These are phyloP conservation scores for Hirudinaria manillensis DNA, from an alignment of 2,888 invertebrate genomes.

Conservation along the genomic window DNA sequence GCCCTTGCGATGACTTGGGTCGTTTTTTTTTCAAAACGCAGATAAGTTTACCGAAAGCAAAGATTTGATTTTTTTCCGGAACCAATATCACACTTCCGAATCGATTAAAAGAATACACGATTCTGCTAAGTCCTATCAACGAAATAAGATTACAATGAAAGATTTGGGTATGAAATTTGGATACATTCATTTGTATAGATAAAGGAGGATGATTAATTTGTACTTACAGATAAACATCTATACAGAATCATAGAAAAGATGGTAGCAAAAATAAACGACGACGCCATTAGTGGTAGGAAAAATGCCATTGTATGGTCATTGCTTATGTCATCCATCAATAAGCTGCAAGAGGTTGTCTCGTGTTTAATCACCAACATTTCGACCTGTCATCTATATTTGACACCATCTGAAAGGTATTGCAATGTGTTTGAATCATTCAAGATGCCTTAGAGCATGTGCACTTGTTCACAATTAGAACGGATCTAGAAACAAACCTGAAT, in stretches of 20 bases:
- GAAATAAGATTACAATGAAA: constrained; percentile 1
- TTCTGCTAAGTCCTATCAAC: not conserved
- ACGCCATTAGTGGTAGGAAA: constrained; percentile 12
- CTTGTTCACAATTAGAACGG: not conserved
- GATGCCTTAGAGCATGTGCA: not conserved
- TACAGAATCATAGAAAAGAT: constrained; percentile 11
- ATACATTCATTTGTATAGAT: not conserved
- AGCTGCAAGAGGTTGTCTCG: not conserved
- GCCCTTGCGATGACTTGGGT: no score
- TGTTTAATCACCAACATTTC: not conserved
- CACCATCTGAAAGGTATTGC: constrained; percentile 17
- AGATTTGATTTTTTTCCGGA: no score
- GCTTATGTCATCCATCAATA: constrained; percentile 2
- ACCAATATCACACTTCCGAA: not conserved
- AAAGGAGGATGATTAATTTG: not conserved
- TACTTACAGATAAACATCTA: not conserved
- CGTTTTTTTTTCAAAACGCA: no score
- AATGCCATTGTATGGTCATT: constrained; percentile 12
- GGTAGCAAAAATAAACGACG: not conserved
- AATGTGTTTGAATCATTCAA: not conserved
- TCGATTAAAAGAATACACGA: not conserved
- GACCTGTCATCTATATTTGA: constrained; percentile 1
- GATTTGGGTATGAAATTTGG: constrained; percentile 9
- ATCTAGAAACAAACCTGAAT: constrained; percentile 12
- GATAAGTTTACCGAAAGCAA: no score